Percentiles rank a stretch among this genome's conserved stretches.
phyloP scores from a whole-genome alignment of 1,140 invertebrate species.

The Radopholus similis region DNA sequence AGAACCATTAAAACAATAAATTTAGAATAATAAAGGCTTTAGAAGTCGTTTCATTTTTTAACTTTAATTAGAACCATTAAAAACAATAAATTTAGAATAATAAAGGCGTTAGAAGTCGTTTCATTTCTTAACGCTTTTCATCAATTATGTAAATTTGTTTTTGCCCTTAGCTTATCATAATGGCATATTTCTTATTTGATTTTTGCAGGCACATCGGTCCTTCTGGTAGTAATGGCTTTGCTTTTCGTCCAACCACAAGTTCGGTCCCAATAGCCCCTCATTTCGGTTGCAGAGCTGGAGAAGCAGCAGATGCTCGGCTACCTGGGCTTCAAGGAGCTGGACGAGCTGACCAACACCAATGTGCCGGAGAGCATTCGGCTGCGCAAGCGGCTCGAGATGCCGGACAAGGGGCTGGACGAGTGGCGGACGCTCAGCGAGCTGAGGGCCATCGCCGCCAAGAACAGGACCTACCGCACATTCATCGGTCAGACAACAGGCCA shows the following conservation, averaged over 20 bases:
- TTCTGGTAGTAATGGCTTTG: conserved; percentile 19
- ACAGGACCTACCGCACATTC: conserved; percentile 76
- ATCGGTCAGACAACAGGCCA: conserved; percentile 77
- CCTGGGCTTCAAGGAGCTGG: conserved; percentile 55
- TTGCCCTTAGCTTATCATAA: too few species aligned
- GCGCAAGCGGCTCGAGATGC: conserved; percentile 30
- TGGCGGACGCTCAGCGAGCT: conserved; percentile 54
- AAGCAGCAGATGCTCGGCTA: conserved; percentile 56
- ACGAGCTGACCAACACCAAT: conserved; percentile 52
- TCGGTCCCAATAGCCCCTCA: not conserved
- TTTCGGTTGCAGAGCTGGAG: conserved; percentile 47
- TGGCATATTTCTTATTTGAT: not conserved
- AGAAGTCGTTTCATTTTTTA: too few species aligned
- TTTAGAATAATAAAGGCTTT: too few species aligned
- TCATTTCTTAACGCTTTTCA: too few species aligned
- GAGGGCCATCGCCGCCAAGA: conserved; percentile 43
- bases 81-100: too few species aligned
- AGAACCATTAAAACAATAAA: too few species aligned
- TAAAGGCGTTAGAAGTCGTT: too few species aligned
- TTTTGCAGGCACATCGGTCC: conserved; percentile 48
- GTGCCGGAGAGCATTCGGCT: conserved; percentile 53
- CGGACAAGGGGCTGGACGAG: conserved; percentile 46
- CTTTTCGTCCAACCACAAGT: not conserved
- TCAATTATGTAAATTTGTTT: too few species aligned
- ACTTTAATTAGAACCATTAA: too few species aligned